Evolutionary conservation across 2,113 vertebrate species (phyloP).

Genomic region (Megaceryle torquata): DNA sequence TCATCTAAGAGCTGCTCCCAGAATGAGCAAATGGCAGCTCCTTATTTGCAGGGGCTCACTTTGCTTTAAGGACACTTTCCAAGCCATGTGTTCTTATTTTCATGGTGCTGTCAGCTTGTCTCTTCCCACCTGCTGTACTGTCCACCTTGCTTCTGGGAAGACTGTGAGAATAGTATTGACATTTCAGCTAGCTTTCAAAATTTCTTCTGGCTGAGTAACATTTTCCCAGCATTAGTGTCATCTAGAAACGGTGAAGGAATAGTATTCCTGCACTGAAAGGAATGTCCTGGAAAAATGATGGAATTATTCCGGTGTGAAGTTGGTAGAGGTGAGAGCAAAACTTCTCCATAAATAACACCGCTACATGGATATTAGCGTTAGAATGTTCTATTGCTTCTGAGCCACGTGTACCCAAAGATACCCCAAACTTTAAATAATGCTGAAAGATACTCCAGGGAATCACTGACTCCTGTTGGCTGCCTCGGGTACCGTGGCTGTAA

Average conservation of each 20-base stretch:
- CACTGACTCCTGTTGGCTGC: not conserved
- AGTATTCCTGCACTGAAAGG: not conserved
- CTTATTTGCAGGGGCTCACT: not conserved
- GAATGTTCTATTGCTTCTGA: not conserved
- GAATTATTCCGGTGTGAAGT: not conserved
- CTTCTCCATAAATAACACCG: not conserved
- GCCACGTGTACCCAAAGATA: not conserved
- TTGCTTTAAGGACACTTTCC: not conserved
- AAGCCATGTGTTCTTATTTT: not conserved
- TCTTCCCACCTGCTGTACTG: not conserved
- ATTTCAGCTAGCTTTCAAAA: not conserved
- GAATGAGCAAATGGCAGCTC: not conserved
- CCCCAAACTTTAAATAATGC: not conserved
- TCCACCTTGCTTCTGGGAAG: not conserved
- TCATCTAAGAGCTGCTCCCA: not conserved
- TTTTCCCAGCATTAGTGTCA: not conserved
- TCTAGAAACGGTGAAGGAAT: not conserved
- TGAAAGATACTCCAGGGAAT: not conserved
- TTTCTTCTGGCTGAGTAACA: not conserved
- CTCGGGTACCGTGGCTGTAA: not conserved
- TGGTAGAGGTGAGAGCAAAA: not conserved
- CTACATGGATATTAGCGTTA: not conserved
- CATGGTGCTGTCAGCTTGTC: not conserved
- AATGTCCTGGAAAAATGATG: not conserved
- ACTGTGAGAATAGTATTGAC: not conserved